phyloP scores from a whole-genome alignment of 2,113 vertebrate genomes.

The Gambusia holbrooki region DNA sequence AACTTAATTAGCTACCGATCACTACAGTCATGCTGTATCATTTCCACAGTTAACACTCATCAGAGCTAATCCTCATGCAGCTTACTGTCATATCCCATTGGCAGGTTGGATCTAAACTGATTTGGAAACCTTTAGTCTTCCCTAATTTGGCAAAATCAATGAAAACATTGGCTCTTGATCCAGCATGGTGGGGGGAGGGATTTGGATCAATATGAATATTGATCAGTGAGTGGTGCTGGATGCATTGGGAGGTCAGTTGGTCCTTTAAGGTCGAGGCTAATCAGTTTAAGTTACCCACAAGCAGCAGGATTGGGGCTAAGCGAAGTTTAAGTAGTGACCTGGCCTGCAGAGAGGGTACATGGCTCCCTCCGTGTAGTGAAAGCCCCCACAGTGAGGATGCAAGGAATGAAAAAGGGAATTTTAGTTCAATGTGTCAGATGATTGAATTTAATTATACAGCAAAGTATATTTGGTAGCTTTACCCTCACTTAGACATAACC shows the following conservation, averaged over 20 bases:
- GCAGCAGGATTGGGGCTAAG: conserved; percentile 68
- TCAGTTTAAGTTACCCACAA: conserved; percentile 75
- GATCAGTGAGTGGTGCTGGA: conserved; percentile 80
- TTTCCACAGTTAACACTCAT: conserved; percentile 72
- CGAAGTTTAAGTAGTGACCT: conserved; percentile 68
- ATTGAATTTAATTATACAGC: conserved; percentile 16
- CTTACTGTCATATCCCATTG: conserved; percentile 71
- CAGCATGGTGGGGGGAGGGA: conserved; percentile 34
- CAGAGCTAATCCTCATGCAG: conserved; percentile 70
- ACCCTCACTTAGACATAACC: not conserved
- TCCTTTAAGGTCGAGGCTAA: conserved; percentile 75
- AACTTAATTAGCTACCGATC: conserved; percentile 67
- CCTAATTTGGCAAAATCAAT: conserved; percentile 80
- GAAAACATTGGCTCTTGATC: conserved; percentile 70
- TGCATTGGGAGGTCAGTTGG: conserved; percentile 71
- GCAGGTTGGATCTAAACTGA: conserved; percentile 75
- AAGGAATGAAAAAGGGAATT: conserved; percentile 2
- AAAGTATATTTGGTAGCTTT: not conserved
- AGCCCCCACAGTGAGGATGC: conserved; percentile 14
- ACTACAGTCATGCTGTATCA: conserved; percentile 64
- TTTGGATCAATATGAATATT: conserved; percentile 77
- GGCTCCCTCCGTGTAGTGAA: conserved; percentile 29
- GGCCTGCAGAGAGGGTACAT: conserved; percentile 54
- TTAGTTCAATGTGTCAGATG: conserved; percentile 34
- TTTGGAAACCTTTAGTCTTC: conserved; percentile 78